Conservation (phyloP, 2,888 invertebrate species). For the Quadriops clusia region DNA sequence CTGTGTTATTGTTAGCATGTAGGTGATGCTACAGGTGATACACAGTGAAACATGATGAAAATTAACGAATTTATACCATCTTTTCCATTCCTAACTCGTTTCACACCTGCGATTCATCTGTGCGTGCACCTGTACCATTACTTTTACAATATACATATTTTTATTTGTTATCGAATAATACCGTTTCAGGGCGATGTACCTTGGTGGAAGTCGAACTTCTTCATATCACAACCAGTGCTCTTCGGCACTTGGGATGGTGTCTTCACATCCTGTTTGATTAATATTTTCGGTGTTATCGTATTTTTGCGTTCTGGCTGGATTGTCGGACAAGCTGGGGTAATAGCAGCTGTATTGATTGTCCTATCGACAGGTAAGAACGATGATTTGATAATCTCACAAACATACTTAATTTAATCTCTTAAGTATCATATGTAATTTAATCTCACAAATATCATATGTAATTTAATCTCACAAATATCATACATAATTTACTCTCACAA, state of each 20-base stretch:
- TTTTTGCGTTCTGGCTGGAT: constrained; percentile 96
- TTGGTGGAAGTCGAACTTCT: constrained; percentile 96
- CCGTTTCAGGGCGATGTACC: constrained; percentile 59
- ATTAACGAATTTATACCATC: background rate
- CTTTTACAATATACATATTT: constrained; percentile 3
- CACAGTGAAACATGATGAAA: no score
- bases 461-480: constrained; percentile 5
- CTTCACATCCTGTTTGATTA: constrained; percentile 93
- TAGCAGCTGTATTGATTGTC: constrained; percentile 69
- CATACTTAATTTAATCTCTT: constrained; percentile 1
- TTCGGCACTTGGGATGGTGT: constrained; percentile 99
- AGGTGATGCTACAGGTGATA: no score
- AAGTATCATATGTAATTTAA: background rate
- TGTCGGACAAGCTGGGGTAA: constrained; percentile 79
- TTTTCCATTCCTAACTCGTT: constrained; percentile 5
- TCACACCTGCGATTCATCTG: constrained; percentile 2
- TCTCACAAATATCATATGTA: constrained; percentile 3
- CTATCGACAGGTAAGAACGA: constrained; percentile 61
- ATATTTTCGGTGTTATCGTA: constrained; percentile 95
- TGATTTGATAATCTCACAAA: no score
- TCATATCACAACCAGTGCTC: constrained; percentile 87
- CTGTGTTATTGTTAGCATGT: no score
- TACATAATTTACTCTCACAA: constrained; percentile 4
- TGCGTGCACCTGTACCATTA: constrained; percentile 5
- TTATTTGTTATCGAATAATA: background rate